Conservation (phyloP, 35 echinoderm and acorn worm genomes). For the Antedon bifida region DNA sequence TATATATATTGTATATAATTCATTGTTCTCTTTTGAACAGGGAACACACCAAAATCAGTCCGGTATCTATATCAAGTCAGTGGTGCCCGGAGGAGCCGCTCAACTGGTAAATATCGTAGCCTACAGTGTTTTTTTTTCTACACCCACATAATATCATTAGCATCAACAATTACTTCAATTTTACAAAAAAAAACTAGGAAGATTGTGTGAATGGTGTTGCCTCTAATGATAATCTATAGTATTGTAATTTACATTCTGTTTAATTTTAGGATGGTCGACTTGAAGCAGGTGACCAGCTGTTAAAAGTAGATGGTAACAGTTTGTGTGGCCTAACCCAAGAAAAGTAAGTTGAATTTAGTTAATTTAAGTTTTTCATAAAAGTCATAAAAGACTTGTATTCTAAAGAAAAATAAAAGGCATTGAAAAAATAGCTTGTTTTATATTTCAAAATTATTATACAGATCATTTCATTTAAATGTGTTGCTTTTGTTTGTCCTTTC, state of each 20-base stretch:
- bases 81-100: slow-evolving; percentile 75
- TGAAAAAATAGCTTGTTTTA: too few species aligned
- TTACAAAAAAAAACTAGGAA: too few species aligned
- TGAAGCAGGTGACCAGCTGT: slow-evolving; percentile 79
- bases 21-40: neutral
- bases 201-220: too few species aligned
- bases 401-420: too few species aligned
- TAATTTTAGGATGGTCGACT: slow-evolving; percentile 73
- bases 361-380: neutral
- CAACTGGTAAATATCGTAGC: slow-evolving; percentile 70
- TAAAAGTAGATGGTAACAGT: slow-evolving; percentile 74
- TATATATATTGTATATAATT: too few species aligned
- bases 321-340: slow-evolving; percentile 69
- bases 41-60: slow-evolving; percentile 58
- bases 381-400: neutral
- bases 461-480: too few species aligned
- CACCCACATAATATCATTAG: too few species aligned
- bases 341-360: slow-evolving; percentile 57
- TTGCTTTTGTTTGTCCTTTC: slow-evolving; percentile 5
- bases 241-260: too few species aligned
- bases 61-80: slow-evolving; percentile 86
- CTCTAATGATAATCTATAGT: too few species aligned
- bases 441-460: too few species aligned
- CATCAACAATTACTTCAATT: too few species aligned
- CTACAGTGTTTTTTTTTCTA: neutral